A percentile compares a stretch with the other conserved stretches of the same genome.
Conservation (phyloP, 2,888 invertebrate genomes). For the Lasioglossum villosulum region DNA sequence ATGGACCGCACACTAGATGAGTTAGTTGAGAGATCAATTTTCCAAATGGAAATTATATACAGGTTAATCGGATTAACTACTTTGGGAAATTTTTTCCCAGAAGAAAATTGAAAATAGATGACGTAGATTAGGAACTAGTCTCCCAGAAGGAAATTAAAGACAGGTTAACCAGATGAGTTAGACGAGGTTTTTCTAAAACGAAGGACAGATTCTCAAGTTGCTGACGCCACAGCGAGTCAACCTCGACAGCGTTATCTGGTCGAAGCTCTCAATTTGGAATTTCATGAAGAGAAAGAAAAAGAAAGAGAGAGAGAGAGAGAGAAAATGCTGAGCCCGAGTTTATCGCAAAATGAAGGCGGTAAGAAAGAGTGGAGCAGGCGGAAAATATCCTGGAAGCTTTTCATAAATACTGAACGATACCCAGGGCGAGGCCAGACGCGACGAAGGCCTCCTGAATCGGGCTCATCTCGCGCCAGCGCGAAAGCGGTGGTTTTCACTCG, state of each 20-base stretch:
- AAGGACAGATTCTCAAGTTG: neutral
- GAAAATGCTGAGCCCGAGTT: constrained; percentile 56
- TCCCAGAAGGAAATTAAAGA: neutral
- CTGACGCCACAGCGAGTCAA: neutral
- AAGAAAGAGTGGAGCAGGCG: constrained; percentile 45
- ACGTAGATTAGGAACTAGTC: neutral
- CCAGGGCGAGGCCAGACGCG: constrained; percentile 72
- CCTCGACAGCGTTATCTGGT: neutral
- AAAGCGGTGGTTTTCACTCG: constrained; percentile 80
- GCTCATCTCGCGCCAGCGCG: constrained; percentile 80
- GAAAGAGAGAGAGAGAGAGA: constrained; percentile 11
- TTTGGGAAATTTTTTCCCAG: too few relatives aligned
- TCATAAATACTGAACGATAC: constrained; percentile 83
- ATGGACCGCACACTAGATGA: neutral
- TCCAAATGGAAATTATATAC: neutral
- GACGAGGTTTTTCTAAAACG: neutral
- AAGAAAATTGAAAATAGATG: neutral
- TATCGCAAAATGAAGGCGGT: constrained; percentile 38
- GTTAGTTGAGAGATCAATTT: neutral
- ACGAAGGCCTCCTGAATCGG: constrained; percentile 74
- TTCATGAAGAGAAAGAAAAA: constrained; percentile 14
- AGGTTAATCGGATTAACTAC: too few relatives aligned
- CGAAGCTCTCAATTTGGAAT: constrained; percentile 12
- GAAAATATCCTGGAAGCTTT: constrained; percentile 76
- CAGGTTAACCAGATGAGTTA: neutral